Percentiles rank a stretch among this genome's conserved stretches.
Conservation (phyloP, 2,888 invertebrate species). For the Myathropa florea region DNA sequence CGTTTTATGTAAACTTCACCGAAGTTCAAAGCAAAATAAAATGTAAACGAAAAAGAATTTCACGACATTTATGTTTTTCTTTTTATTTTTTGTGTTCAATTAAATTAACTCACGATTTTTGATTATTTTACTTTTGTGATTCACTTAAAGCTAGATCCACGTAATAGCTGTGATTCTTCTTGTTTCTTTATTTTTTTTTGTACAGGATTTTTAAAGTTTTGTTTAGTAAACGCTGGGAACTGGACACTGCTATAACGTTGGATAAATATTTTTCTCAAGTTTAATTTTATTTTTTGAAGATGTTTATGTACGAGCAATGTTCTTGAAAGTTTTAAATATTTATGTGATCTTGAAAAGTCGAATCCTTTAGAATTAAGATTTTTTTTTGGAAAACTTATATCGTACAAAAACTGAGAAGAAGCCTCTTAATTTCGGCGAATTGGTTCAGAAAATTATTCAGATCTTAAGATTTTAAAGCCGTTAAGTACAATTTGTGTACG, state of each 20-base stretch:
- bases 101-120: conserved; percentile 47
- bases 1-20: conserved; percentile 20
- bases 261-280: conserved; percentile 30
- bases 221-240: not conserved
- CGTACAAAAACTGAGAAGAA: too few relatives aligned
- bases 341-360: not conserved
- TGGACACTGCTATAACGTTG: conserved; percentile 40
- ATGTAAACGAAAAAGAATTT: conserved; percentile 67
- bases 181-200: not conserved
- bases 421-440: too few relatives aligned
- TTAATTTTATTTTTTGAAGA: conserved; percentile 10
- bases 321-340: not conserved
- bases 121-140: conserved; percentile 18
- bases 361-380: too few relatives aligned
- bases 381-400: too few relatives aligned
- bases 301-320: conserved; percentile 37
- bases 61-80: conserved; percentile 59
- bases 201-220: not conserved
- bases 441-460: too few relatives aligned
- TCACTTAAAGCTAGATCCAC: conserved; percentile 36
- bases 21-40: conserved; percentile 35
- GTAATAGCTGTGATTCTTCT: conserved; percentile 35
- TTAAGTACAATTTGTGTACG: too few relatives aligned
- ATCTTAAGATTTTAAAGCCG: too few relatives aligned
- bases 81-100: conserved; percentile 28